These are phyloP conservation scores for Silurus meridionalis DNA, from an alignment of 2,113 vertebrate genomes.

Conservation along the genomic window DNA sequence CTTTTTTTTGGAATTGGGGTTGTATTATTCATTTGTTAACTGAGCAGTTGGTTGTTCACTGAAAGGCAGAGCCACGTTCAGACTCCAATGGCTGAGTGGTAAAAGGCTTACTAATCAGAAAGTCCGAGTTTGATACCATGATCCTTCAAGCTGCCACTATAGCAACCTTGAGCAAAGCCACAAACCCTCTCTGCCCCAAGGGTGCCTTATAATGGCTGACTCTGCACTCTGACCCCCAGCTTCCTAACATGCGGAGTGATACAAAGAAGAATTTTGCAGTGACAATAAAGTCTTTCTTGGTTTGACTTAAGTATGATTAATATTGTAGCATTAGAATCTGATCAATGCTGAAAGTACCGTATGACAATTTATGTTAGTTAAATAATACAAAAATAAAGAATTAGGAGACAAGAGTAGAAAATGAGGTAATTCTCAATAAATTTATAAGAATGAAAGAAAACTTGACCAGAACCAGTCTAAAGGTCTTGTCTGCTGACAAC, in stretches of 20 bases:
- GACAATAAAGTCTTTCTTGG: background rate
- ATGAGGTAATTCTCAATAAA: background rate
- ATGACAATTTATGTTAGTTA: background rate
- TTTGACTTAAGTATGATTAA: background rate
- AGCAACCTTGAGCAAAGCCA: background rate
- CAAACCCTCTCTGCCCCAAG: background rate
- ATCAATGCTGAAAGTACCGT: background rate
- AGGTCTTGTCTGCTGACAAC: background rate
- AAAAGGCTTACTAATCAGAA: constrained; percentile 10
- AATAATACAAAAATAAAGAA: background rate
- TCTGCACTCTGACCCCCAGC: background rate
- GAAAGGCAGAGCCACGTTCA: background rate
- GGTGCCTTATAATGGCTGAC: background rate
- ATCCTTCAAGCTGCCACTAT: background rate
- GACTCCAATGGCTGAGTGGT: background rate
- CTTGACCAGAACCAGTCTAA: no score
- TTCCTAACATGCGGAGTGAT: background rate
- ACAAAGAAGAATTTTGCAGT: background rate
- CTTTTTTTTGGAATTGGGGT: no score
- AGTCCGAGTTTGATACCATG: background rate
- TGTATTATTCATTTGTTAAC: no score
- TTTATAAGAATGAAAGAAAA: no score
- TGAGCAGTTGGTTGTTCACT: background rate
- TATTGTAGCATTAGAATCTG: background rate
- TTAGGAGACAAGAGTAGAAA: background rate